These are phyloP conservation scores for Ophion slaviceki DNA, from an alignment of 2,888 invertebrate genomes.

Conservation along the genomic window DNA sequence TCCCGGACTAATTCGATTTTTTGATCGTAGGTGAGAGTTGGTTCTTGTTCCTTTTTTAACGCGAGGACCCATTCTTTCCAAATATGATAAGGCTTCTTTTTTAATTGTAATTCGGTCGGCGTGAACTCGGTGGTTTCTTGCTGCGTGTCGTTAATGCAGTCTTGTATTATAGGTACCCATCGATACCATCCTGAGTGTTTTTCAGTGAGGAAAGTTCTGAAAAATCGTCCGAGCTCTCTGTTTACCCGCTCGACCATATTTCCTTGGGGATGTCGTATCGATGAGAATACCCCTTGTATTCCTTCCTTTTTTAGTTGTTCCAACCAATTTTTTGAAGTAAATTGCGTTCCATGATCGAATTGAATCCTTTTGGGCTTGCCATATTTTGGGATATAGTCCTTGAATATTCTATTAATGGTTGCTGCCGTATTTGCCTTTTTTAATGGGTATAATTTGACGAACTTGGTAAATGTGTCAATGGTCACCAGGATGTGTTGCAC, in stretches of 20 bases:
- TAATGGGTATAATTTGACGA: conserved; percentile 1
- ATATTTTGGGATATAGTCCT: too few relatives aligned
- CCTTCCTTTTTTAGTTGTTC: background rate
- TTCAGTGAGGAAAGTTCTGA: background rate
- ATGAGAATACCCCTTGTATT: background rate
- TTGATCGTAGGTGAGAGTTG: background rate
- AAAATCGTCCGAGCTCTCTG: background rate
- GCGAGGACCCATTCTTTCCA: conserved; percentile 3
- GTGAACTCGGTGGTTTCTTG: background rate
- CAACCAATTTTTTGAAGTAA: background rate
- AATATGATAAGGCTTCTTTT: conserved; percentile 22
- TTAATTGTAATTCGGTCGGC: background rate
- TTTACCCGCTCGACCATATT: conserved; percentile 10
- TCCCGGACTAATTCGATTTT: background rate
- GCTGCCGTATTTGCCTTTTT: background rate
- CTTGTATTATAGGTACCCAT: background rate
- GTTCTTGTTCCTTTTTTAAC: background rate
- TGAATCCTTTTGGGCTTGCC: too few relatives aligned
- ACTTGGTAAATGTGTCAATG: conserved; percentile 26
- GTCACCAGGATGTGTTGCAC: conserved; percentile 10
- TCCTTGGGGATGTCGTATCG: conserved; percentile 30
- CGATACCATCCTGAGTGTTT: conserved; percentile 13
- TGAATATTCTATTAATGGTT: background rate
- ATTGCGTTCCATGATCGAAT: conserved; percentile 18
- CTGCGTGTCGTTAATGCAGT: conserved; percentile 17